Base-by-base conservation (phyloP, 2,888 invertebrate species). In the Ctena decussata region DNA sequence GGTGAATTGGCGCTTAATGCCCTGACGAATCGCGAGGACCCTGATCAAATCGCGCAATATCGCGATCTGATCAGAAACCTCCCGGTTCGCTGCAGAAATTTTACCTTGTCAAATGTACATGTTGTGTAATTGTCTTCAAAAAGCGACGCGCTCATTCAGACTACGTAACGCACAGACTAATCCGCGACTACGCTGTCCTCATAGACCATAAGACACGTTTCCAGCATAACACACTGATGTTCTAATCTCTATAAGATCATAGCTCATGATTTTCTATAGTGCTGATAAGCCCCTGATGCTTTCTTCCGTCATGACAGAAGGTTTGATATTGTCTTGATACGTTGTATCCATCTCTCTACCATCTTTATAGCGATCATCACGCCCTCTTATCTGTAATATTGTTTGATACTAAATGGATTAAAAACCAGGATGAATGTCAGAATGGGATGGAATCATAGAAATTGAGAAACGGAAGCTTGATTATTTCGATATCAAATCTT, bases 321-420 rank as follows among this genome's bases (percentile, higher is more conserved):
- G 77, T 82, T 69, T 73, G 85, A 86, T 88, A 82, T 71, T 49
- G 72, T 78, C 83, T 76, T 74, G 84, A 86, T 86, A 80, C 49
- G 37, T 18, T 35, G 82, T 75, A 77, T 60, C 79, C 80, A 88
- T 88, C 88, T 88, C 82, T 80, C 82, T 82, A n/a, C 77, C 77
- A 88, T 88, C 88, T 88, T 86, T 82, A 88, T 88, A 82, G 80
- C 44, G 81, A 57, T 89, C 89, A 86, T 78, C 89, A 81, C 78
- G 72, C 24, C 37, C 78, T 18, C 35, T 85, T 89, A 89, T 89
- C 89, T 78, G 49, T 89, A 89, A 86, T 89, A 89, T 86, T 86
- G 74, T 81, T 85, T 86, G 89, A 89, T 89, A 89, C 84, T 83
- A 78, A 77, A 77, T 60, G 86, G 86, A 89, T 85, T 89, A 83